Evolutionary conservation across 2,113 vertebrate genomes (phyloP), one percentile per base, ranked within the genome.

Genomic region (Poeciliopsis occidentalis): DNA sequence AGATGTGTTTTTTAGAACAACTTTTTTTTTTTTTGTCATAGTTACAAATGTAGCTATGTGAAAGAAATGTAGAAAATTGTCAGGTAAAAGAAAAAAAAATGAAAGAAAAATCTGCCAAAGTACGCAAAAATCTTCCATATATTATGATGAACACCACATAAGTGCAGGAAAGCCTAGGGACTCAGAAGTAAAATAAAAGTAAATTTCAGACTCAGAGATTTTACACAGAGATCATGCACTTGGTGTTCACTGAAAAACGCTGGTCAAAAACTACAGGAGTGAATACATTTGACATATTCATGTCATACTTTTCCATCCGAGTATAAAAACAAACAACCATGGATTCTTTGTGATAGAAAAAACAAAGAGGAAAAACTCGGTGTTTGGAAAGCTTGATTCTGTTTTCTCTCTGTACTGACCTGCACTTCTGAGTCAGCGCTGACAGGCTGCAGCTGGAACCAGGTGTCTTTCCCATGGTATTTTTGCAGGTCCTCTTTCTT

Each of bases 391-490:
- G 62, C 65, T 51, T 44, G 27, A 27, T 15, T 85, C 68, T 27
- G 11, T 65, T 67, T 61, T 63, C 67, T 63, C 8, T 76, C 47
- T 80, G 81, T 47, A 80, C 95, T 94, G 82, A 98, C 97, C 97
- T 99, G 98, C 79, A 99, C 98, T 88, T 99, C 98, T 2, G 98
- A 99, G 94, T 99, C 97, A 5, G 98, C 98, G 15, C 98, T 97
- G 85, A 99, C 96, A 2, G 97, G 97, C 77, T 98, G 97, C 13
- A 99, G 94, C 86, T 96, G 98, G 92, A 99, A 99, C 98, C 98
- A 99, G 32, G 97, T 98, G 93, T 99, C 98, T 94, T 97, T 96
- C 84, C 97, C 97, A 26, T 98, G 97, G 84, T 99, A 98, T 86
- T 97, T 98, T 92, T 97, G 97, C 82, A 99, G 88, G 84, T 99